Conservation (phyloP, 2,888 invertebrate genomes). For the Melanostoma scalare region DNA sequence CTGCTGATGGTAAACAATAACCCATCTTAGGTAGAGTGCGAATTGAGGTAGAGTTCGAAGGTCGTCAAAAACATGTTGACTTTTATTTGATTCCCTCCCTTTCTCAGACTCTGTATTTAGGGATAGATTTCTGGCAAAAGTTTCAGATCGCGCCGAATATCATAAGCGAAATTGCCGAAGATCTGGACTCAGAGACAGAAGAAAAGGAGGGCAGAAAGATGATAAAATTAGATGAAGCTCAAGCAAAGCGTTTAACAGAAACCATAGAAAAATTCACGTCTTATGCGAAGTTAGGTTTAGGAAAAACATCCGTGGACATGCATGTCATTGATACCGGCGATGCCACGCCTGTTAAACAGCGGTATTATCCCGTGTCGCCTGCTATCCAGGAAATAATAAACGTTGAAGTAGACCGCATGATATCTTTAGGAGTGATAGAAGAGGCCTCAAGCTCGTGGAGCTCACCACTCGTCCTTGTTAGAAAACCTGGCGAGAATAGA, state of each 20-base stretch:
- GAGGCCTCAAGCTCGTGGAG: slow-evolving; percentile 75
- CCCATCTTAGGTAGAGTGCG: not conserved
- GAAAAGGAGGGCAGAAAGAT: not conserved
- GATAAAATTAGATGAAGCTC: not conserved
- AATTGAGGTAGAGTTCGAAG: not conserved
- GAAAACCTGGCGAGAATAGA: slow-evolving; percentile 73
- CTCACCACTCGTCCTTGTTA: slow-evolving; percentile 74
- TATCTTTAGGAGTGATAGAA: slow-evolving; percentile 75
- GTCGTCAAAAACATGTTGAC: not conserved
- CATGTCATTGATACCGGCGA: slow-evolving; percentile 53
- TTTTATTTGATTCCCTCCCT: not conserved
- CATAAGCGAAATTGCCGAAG: slow-evolving; percentile 3
- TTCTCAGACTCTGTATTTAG: not conserved
- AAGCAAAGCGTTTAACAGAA: not conserved
- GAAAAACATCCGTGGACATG: slow-evolving; percentile 3
- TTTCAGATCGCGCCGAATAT: slow-evolving; percentile 13
- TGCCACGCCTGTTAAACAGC: slow-evolving; percentile 56
- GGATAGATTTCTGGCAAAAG: slow-evolving; percentile 4
- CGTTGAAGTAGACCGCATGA: slow-evolving; percentile 76
- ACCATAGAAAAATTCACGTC: not conserved
- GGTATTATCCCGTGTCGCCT: slow-evolving; percentile 66
- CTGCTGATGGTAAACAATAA: not conserved
- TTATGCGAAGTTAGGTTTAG: not conserved
- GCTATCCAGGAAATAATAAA: slow-evolving; percentile 58
- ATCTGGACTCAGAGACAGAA: not conserved